phyloP scores from a whole-genome alignment of 23 tunicate genomes.

The Halocynthia aurantium region DNA sequence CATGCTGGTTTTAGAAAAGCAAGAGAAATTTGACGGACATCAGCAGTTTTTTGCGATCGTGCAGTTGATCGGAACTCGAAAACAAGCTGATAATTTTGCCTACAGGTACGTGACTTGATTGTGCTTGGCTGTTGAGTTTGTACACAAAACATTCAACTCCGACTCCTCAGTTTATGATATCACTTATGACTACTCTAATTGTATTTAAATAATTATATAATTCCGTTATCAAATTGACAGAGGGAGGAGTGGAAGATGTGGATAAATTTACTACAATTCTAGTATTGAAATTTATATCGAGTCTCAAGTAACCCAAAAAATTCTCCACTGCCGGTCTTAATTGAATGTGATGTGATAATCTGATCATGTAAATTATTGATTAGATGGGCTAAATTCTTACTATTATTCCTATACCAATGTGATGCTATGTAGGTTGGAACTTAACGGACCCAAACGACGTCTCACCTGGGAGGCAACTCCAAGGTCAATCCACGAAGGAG shows the following conservation, averaged over 20 bases:
- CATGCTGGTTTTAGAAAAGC: constrained; percentile 96
- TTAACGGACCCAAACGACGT: constrained; percentile 92
- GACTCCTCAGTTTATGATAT: constrained; percentile 1
- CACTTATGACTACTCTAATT: neutral
- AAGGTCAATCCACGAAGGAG: constrained; percentile 99
- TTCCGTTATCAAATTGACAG: too few relatives aligned
- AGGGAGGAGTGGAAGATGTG: too few relatives aligned
- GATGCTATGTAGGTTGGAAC: constrained; percentile 54
- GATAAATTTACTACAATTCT: too few relatives aligned
- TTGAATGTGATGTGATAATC: neutral
- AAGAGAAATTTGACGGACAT: constrained; percentile 92
- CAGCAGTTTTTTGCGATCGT: constrained; percentile 97
- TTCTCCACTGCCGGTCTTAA: neutral
- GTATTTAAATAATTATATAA: too few relatives aligned
- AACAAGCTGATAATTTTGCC: constrained; percentile 93
- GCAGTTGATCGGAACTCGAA: constrained; percentile 92
- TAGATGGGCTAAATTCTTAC: neutral
- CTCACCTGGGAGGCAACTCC: constrained; percentile 99
- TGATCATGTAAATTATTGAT: neutral
- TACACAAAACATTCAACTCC: neutral
- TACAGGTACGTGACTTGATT: constrained; percentile 58
- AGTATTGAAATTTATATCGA: too few relatives aligned
- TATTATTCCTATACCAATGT: neutral
- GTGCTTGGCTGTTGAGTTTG: neutral
- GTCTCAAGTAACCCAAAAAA: too few relatives aligned